Evolutionary conservation across 1,140 invertebrate genomes (phyloP).

Genomic region (Tribolium madens): DNA sequence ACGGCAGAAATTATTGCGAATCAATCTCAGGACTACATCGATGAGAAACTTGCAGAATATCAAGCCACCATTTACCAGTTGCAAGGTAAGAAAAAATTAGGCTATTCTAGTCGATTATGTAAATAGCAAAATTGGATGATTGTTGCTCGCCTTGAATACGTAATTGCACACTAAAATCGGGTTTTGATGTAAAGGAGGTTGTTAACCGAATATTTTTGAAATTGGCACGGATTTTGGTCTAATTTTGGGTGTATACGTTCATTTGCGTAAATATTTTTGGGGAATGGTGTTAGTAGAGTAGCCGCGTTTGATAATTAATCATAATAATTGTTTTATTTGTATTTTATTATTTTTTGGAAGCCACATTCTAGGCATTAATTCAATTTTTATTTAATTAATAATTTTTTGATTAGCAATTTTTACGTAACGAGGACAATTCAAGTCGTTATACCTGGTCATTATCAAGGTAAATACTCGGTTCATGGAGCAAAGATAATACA

Average conservation of each 20-base stretch:
- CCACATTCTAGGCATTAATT: neutral
- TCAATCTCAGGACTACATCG: constrained; percentile 94
- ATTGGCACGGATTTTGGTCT: constrained; percentile 4
- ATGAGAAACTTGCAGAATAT: constrained; percentile 93
- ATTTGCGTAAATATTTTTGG: constrained; percentile 16
- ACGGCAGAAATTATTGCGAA: constrained; percentile 92
- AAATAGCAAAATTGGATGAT: neutral
- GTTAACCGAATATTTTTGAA: constrained; percentile 20
- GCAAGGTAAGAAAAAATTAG: constrained; percentile 75
- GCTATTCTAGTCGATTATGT: neutral
- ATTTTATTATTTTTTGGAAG: neutral
- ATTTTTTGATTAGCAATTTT: neutral
- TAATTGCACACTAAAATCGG: constrained; percentile 5
- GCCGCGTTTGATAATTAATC: neutral
- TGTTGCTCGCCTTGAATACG: neutral
- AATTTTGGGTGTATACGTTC: constrained; percentile 11
- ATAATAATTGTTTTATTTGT: neutral
- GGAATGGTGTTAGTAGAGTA: neutral
- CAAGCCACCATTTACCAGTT: constrained; percentile 90
- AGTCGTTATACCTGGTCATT: constrained; percentile 10
- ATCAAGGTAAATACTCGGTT: constrained; percentile 13
- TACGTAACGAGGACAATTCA: neutral
- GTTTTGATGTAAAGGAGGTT: constrained; percentile 30
- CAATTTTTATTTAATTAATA: neutral
- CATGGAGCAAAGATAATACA: constrained; percentile 30